Percentiles rank a stretch among this genome's conserved stretches.
Evolutionary conservation across 2,797 vertebrate species (phyloP).

Genomic region (Toxotes lorentzi): DNA sequence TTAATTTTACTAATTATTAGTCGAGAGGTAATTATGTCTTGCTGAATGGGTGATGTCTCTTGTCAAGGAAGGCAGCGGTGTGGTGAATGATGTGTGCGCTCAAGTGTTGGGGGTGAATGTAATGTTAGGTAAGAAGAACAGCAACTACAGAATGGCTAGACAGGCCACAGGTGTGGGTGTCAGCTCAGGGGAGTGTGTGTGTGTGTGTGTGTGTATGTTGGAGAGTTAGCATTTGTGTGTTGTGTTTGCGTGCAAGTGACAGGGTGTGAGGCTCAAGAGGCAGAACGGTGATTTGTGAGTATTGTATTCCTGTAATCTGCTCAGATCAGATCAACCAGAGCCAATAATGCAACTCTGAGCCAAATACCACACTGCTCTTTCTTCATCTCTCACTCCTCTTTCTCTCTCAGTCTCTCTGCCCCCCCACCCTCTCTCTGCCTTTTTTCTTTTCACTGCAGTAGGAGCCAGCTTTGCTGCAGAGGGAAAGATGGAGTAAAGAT

Average conservation of each 20-base stretch:
- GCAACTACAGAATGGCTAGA: constrained; percentile 41
- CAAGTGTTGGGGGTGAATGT: constrained; percentile 26
- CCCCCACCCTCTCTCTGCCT: constrained; percentile 45
- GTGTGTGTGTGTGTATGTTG: constrained; percentile 26
- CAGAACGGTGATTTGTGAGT: constrained; percentile 79
- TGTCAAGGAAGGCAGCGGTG: constrained; percentile 49
- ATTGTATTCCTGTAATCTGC: constrained; percentile 86
- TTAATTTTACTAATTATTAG: constrained; percentile 81
- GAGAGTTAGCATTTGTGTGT: constrained; percentile 40
- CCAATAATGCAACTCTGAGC: constrained; percentile 84
- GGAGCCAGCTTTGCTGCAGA: constrained; percentile 75
- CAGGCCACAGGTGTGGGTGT: constrained; percentile 71
- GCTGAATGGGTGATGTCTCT: constrained; percentile 57
- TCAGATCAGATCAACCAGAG: constrained; percentile 85
- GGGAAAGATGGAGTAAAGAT: constrained; percentile 69
- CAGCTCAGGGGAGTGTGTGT: constrained; percentile 27
- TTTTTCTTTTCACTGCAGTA: constrained; percentile 76
- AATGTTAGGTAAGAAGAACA: constrained; percentile 34
- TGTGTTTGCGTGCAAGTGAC: constrained; percentile 52
- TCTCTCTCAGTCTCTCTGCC: constrained; percentile 44
- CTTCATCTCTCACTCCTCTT: constrained; percentile 70
- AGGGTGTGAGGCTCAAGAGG: constrained; percentile 64
- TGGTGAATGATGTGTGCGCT: constrained; percentile 48
- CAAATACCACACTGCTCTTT: constrained; percentile 83
- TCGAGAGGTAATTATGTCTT: constrained; percentile 71